Base-by-base conservation (phyloP, 1,140 invertebrate species). In the Nautilus pompilius region DNA sequence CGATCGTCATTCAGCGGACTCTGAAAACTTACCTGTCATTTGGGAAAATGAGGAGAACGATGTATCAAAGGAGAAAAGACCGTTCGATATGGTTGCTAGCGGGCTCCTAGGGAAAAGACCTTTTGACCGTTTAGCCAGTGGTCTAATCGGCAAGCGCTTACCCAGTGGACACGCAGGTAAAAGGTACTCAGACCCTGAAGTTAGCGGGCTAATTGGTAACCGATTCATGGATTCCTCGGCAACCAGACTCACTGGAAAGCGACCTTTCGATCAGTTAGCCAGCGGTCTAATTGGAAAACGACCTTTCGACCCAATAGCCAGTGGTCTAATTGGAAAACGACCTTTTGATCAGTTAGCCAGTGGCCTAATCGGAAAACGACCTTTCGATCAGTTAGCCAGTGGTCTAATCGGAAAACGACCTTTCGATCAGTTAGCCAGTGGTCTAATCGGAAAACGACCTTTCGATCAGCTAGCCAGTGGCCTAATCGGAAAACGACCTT, bases 321-420 rank as follows among this genome's bases (percentile, higher is more conserved):
- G 58, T 36, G 70, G 66, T 5, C 45, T 70, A 15, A 57, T 72
- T 32, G 72, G 68, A 3, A 69, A 67, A 53, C 58, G 61, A n/a
- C 41, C 32, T 6, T 59, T 71, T 20, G 71, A 71, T 48, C 33
- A 28, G 22, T 28, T 73, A 26, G 67, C 67, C 15, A 67, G 61
- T 34, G 69, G 62, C 29, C 46, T 71, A 13, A 63, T 71, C 53
- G 71, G 41, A 22, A 48, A 26, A 34, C 66, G 70, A 55, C 69
- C 66, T 32, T 30, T 59, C 1, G 41, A 63, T 32, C 46, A 56
- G 24, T n/a, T 22, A 24, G 65, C 65, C 5, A 45, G 10, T 46
- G 32, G 56, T 2, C 56, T 48, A 5, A 53, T 54, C 26, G 41
- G 51, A 6, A 53, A 60, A 24, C 30, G 49, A 10, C 20, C 22